Evolutionary conservation across 2,797 vertebrate genomes (phyloP).

Genomic region (Galagoides demidoff): DNA sequence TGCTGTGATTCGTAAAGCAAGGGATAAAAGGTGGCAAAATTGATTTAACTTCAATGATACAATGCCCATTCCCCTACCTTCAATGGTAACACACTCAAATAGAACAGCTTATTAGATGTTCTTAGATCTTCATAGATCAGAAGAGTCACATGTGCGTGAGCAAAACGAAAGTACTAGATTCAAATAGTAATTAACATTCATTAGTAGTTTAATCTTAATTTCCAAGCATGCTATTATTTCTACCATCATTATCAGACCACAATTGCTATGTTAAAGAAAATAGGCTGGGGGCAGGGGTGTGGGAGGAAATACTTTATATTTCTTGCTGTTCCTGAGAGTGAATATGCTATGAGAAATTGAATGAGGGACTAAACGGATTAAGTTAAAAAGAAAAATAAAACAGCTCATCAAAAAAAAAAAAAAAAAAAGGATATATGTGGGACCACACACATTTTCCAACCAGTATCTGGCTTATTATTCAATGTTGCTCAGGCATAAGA

Average conservation of each 20-base stretch:
- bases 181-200: conserved; percentile 82
- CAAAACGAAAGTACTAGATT: conserved; percentile 83
- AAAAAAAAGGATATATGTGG: background rate
- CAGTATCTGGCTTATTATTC: background rate
- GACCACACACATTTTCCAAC: conserved; percentile 62
- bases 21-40: conserved; percentile 54
- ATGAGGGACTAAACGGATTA: conserved; percentile 66
- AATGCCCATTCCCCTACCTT: conserved; percentile 57
- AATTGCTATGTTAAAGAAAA: conserved; percentile 83
- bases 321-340: background rate
- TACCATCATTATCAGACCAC: conserved; percentile 78
- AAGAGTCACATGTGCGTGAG: conserved; percentile 80
- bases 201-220: conserved; percentile 83
- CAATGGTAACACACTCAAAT: conserved; percentile 72
- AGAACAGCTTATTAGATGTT: conserved; percentile 83
- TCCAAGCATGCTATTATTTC: conserved; percentile 77
- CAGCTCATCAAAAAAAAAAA: background rate
- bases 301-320: too few relatives aligned
- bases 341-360: conserved; percentile 74
- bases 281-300: background rate
- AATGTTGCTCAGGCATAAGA: background rate
- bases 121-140: conserved; percentile 76
- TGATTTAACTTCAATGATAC: conserved; percentile 56
- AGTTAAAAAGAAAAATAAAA: conserved; percentile 20
- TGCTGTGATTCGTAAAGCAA: conserved; percentile 72